Evolutionary conservation across 2,113 vertebrate species (phyloP), one percentile per base, ranked within the genome.

Genomic region (Hymenochirus boettgeri): DNA sequence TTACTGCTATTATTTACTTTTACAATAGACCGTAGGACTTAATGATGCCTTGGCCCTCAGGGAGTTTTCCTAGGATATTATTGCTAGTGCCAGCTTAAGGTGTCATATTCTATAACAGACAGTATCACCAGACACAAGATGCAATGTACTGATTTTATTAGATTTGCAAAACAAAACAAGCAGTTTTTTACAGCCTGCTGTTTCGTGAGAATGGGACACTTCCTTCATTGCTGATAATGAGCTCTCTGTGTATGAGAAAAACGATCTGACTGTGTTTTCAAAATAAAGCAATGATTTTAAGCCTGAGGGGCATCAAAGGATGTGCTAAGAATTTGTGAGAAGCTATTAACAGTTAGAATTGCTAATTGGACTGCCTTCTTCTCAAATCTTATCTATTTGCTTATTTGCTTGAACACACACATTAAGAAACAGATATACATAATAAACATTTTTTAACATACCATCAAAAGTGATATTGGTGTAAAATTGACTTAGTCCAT

Each of bases 331-430:
- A 27, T 59, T 55, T 66, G 55, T 59, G 55, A 58, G 51, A 59
- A 39, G 55, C 45, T 52, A 58, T 66, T 58, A 58, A 31, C 58
- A 66, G 11, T 51, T 59, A 58, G 58, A 66, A 52, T 66, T 58
- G 59, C 48, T 23, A 59, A 19, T 47, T 66, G 64, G 26, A 66
- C 46, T 21, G 29, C 39, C 25, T 57, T 27, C 55, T 10, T 45
- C 64, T 58, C 23, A 39, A 21, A 46, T 66, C 55, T 46, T 66
- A 59, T 51, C 64, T 50, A 51, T 58, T 47, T 65, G 63, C 24
- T 65, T 17, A 57, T 57, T 21, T 59, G 46, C 55, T 39, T 52
- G 22, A 52, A 18, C 39, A 23, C 50, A 35, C 29, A 39, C 31
- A n/a, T 66, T 56, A 64, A 21, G 18, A 54, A n/a, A 15, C 31